Base-by-base conservation (phyloP, 2,113 vertebrate genomes). In the Syrmaticus mikado region DNA sequence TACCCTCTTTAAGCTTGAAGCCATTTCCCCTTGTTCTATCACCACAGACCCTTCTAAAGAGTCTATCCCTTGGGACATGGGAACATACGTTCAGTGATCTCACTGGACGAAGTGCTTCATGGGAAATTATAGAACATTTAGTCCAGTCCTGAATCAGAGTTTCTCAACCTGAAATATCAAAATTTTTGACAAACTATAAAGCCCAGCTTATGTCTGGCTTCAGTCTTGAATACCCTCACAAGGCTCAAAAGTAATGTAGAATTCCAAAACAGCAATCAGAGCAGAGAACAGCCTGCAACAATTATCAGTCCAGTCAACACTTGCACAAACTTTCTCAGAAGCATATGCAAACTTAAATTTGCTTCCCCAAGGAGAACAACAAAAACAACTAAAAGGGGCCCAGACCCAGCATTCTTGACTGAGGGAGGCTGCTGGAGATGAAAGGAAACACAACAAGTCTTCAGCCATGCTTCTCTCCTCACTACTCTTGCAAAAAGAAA, bases 261-360 rank as follows among this genome's bases (percentile, higher is more conserved):
- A 8, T 62, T 76, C 55, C 5, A 10, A 11, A 78, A 67, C 2
- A 1, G 8, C 53, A 65, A 7, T 13, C 18, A 25, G 17, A 40
- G 58, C 48, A 73, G 66, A 73, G 58, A 89, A 84, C 53, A 92
- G 61, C 71, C 84, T 92, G 84, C 82, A 94, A 60, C 28, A 13
- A 91, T 77, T 87, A 77, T 13, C 75, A 91, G 50, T 65, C 71
- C 24, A 1, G 82, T 62, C 71, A 85, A 67, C 71, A 62, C 75
- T 91, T 62, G 58, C 43, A 89, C 75, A 91, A 80, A 74, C 85
- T 64, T 77, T 6, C 91, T 53, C 64, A n/a, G 18, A 73, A 85
- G 25, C 1, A 2, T 0, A 62, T 67, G 36, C 27, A 85, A 82
- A 87, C 40, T 73, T 48, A 85, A 62, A 89, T 66, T 73, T 5